Base-by-base conservation (phyloP, 2,797 vertebrate genomes). In the Amphiprion clarkii region DNA sequence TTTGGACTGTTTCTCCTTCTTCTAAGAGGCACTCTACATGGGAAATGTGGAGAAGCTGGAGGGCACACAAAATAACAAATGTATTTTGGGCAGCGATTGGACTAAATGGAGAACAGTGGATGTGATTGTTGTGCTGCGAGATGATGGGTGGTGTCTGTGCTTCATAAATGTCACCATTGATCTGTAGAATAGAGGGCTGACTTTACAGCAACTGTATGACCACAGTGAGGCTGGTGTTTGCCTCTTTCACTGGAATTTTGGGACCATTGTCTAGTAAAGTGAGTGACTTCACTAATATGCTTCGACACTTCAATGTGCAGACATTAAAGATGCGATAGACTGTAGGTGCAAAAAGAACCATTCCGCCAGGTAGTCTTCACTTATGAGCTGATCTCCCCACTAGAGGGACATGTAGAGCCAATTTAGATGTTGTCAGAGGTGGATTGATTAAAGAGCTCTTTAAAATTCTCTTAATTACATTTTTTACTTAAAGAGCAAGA, bases 91-190 rank as follows among this genome's bases (percentile, higher is more conserved):
- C 55, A 60, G 73, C 66, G 74, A 40, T 79, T 49, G 67, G 40
- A 78, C 65, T n/a, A 42, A 63, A 69, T 2, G 48, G 71, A 82
- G 88, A 90, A 94, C 93, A 93, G 75, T 88, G 83, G 85, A 70
- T 82, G 60, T 76, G 62, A 91, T 92, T 93, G 92, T 94, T 79
- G 73, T 56, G 54, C 64, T 61, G 49, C 44, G 64, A 80, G 65
- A 87, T 86, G 74, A 86, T 89, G 75, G 56, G 49, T 63, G 42
- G 68, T 81, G 67, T 83, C 72, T 76, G 53, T 59, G 36, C 80
- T 81, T 80, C 59, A 88, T 87, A 91, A 92, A 93, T 90, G 89
- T 71, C 89, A 77, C 85, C 89, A 90, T 94, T 93, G 90, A 86
- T 92, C 29, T n/a, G 1, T 60, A 65, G 87, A 88, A 86, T 81